phyloP scores from a whole-genome alignment of 2,888 invertebrate species.

The Hydroisotoma schaefferi region DNA sequence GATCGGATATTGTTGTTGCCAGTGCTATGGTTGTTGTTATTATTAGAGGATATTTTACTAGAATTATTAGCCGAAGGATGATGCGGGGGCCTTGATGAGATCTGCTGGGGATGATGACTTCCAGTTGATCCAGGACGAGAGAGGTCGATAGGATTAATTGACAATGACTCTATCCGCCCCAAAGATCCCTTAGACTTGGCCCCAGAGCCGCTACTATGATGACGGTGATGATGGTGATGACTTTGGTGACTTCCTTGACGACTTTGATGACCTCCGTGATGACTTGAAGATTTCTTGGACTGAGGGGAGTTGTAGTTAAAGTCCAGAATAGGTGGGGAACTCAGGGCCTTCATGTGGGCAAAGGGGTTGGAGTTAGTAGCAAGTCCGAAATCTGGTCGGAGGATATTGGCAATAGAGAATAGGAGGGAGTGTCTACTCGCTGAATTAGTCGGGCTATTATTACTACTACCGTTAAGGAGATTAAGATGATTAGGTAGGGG shows the following conservation, averaged over 20 bases:
- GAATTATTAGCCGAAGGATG: slow-evolving; percentile 3
- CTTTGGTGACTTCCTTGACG: not conserved
- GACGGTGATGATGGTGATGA: slow-evolving; percentile 9
- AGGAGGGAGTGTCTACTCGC: slow-evolving; percentile 55
- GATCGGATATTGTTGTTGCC: too few species aligned
- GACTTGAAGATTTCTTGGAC: not conserved
- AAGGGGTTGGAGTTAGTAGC: slow-evolving; percentile 55
- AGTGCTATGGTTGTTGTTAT: too few species aligned
- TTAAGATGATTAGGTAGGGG: slow-evolving; percentile 6
- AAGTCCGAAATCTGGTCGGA: slow-evolving; percentile 73
- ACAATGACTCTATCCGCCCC: slow-evolving; percentile 18
- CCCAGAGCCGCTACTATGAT: slow-evolving; percentile 11
- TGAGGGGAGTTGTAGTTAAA: slow-evolving; percentile 3
- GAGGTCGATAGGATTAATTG: slow-evolving; percentile 40
- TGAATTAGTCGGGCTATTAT: slow-evolving; percentile 21
- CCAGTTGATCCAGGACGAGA: slow-evolving; percentile 40
- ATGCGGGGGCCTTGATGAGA: slow-evolving; percentile 16
- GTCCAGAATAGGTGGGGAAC: slow-evolving; percentile 14
- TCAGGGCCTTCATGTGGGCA: slow-evolving; percentile 16
- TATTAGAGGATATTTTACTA: too few species aligned
- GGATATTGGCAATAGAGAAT: slow-evolving; percentile 72
- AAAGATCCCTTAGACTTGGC: slow-evolving; percentile 20
- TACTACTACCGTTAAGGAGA: slow-evolving; percentile 11
- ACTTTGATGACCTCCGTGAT: not conserved
- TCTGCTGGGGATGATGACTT: slow-evolving; percentile 4